These are phyloP conservation scores for Lepus timidus DNA, from an alignment of 2,113 vertebrate species.

Conservation along the genomic window DNA sequence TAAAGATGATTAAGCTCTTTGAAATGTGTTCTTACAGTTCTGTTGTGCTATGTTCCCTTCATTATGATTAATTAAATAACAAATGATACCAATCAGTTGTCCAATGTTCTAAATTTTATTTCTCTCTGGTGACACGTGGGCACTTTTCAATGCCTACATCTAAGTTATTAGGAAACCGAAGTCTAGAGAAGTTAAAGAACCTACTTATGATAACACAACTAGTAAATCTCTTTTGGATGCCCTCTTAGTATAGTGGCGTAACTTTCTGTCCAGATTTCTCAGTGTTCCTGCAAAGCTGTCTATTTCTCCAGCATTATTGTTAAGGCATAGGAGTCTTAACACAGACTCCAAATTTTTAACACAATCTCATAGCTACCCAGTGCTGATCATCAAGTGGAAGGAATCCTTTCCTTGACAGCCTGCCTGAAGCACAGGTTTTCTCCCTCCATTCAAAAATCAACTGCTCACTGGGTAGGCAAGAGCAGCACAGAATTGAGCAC, in stretches of 20 bases:
- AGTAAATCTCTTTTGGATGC: neutral
- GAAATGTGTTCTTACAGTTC: neutral
- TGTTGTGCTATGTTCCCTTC: neutral
- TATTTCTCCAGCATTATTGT: neutral
- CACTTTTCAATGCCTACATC: neutral
- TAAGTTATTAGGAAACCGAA: neutral
- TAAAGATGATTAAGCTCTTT: conserved; percentile 9
- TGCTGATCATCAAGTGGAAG: neutral
- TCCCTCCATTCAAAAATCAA: neutral
- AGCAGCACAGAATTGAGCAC: neutral
- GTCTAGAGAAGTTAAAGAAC: neutral
- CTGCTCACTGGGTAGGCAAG: neutral
- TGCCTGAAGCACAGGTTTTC: neutral
- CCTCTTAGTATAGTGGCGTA: neutral
- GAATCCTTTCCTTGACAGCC: neutral
- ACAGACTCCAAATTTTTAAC: conserved; percentile 12
- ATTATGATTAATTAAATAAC: conserved; percentile 1
- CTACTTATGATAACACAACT: neutral
- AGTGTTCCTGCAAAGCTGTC: neutral
- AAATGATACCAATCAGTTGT: neutral
- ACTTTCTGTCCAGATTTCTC: neutral
- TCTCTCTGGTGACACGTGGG: neutral
- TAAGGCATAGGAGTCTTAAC: neutral
- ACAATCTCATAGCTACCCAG: neutral
- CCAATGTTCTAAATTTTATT: neutral